Evolutionary conservation across 2,113 vertebrate genomes (phyloP).

Genomic region (Eurypyga helias): DNA sequence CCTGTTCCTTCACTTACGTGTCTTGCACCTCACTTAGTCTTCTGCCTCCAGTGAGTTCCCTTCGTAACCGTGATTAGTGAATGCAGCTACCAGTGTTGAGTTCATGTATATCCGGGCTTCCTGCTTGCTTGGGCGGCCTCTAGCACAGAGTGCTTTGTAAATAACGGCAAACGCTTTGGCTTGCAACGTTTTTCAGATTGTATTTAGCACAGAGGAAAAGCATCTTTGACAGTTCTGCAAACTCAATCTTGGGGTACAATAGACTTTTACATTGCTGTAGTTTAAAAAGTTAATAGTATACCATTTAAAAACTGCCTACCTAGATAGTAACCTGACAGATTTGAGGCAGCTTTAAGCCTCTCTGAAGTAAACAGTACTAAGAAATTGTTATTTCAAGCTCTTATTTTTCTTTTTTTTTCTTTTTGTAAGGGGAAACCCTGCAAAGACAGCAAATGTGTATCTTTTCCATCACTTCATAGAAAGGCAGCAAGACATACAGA

Average conservation of each 20-base stretch:
- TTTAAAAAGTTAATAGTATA: conserved; percentile 23
- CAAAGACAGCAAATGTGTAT: conserved; percentile 11
- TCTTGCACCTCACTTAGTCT: not conserved
- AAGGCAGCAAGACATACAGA: conserved; percentile 22
- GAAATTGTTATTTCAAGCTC: not conserved
- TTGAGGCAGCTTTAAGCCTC: not conserved
- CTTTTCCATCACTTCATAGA: conserved; percentile 16
- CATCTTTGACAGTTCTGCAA: conserved; percentile 12
- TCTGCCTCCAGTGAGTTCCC: not conserved
- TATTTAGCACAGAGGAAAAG: conserved; percentile 17
- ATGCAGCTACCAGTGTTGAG: not conserved
- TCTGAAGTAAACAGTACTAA: not conserved
- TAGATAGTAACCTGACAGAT: not conserved
- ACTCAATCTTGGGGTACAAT: conserved; percentile 3
- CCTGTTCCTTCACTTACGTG: not conserved
- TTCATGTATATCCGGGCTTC: not conserved
- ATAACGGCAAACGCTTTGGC: not conserved
- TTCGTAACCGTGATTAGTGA: accelerated
- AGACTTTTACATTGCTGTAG: not conserved
- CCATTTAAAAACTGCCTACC: not conserved
- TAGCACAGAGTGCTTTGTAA: not conserved
- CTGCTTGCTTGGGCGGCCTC: not conserved
- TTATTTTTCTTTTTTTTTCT: not conserved
- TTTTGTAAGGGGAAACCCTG: not conserved
- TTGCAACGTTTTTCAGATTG: not conserved